Conservation (phyloP, 2,888 invertebrate genomes). For the Malthinus seriepunctatus region DNA sequence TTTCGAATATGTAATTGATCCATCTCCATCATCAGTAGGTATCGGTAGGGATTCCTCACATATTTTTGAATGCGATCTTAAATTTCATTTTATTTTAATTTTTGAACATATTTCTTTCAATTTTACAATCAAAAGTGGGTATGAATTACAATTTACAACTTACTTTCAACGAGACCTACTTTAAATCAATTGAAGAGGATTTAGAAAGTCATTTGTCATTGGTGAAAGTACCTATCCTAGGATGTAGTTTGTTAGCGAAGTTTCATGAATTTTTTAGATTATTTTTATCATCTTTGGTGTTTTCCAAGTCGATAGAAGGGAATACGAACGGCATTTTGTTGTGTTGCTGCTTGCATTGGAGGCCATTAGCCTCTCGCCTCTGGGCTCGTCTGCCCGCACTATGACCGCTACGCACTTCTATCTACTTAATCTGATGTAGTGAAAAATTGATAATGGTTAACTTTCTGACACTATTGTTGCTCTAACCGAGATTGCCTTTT, state of each 20-base stretch:
- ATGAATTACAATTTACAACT: not conserved
- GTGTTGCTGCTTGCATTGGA: conserved; percentile 20
- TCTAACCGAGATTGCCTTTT: not conserved
- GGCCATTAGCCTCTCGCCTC: conserved; percentile 42
- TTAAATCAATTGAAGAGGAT: conserved; percentile 14
- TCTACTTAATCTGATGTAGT: conserved; percentile 13
- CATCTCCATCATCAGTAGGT: no score
- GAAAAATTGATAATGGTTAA: conserved; percentile 15
- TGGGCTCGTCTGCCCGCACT: conserved; percentile 41
- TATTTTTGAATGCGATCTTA: no score
- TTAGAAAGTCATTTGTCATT: conserved; percentile 25
- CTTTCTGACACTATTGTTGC: conserved; percentile 1
- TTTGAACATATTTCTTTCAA: not conserved
- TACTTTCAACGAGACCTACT: conserved; percentile 18
- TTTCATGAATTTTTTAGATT: not conserved
- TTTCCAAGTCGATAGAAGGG: not conserved
- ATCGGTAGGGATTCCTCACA: no score
- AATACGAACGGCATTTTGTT: conserved; percentile 11
- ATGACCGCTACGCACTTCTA: conserved; percentile 35
- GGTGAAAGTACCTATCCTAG: conserved; percentile 26
- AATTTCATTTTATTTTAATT: no score
- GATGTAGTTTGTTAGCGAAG: not conserved
- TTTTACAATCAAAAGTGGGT: not conserved
- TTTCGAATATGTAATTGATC: no score
- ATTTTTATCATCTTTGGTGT: not conserved